These are phyloP conservation scores for Linnaemya tessellans DNA, from an alignment of 2,888 invertebrate genomes.

Conservation along the genomic window DNA sequence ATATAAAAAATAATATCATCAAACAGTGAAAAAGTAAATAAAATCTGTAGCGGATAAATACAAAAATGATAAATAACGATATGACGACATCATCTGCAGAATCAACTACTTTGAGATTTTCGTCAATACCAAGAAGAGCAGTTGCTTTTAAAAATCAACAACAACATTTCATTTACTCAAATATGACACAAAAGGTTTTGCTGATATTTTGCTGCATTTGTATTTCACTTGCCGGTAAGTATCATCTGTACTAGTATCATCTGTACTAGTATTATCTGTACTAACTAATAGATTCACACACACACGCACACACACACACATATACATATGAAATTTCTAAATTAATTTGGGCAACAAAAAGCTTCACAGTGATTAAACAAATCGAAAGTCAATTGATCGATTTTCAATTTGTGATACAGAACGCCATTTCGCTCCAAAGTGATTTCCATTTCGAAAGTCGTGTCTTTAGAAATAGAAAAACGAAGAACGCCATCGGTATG, in stretches of 20 bases:
- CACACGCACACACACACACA: not conserved
- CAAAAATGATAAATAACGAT: constrained; percentile 25
- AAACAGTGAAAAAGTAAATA: constrained; percentile 31
- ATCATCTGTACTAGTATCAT: no score
- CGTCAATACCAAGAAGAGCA: not conserved
- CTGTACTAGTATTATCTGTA: no score
- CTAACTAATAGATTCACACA: no score
- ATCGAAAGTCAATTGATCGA: no score
- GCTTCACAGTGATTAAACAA: no score
- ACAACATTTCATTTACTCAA: constrained; percentile 32
- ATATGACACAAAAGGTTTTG: constrained; percentile 54
- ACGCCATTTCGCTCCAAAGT: no score
- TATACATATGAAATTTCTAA: not conserved
- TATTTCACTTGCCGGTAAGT: constrained; percentile 57
- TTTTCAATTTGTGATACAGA: no score
- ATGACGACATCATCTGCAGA: constrained; percentile 31
- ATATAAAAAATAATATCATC: constrained; percentile 44
- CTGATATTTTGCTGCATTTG: constrained; percentile 63
- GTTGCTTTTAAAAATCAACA: constrained; percentile 14
- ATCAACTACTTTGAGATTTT: constrained; percentile 1
- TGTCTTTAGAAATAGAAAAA: no score
- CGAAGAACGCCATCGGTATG: no score
- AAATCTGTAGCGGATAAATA: constrained; percentile 3
- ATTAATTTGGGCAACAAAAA: no score
- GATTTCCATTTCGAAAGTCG: no score